phyloP scores from a whole-genome alignment of 2,113 vertebrate species.

The Procavia capensis region DNA sequence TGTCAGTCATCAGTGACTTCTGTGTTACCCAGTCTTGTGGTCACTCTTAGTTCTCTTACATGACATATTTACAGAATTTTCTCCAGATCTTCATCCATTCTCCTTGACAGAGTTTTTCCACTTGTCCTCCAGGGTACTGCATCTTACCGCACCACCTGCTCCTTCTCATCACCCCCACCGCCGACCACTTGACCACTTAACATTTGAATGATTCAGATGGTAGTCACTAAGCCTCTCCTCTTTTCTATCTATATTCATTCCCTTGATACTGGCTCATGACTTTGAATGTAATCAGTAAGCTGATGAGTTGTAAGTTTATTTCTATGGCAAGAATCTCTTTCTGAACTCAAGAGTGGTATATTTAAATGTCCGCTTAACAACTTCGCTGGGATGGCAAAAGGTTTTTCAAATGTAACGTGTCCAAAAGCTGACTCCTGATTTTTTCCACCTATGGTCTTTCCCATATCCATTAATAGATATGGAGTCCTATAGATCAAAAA shows the following conservation, averaged over 20 bases:
- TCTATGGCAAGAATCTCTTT: neutral
- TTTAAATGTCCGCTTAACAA: neutral
- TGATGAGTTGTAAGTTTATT: neutral
- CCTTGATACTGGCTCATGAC: neutral
- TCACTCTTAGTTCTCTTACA: neutral
- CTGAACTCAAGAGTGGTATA: neutral
- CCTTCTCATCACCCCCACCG: too few species aligned
- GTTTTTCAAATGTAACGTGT: neutral
- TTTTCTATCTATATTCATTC: neutral
- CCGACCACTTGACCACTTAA: neutral
- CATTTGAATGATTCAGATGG: neutral
- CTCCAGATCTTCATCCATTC: neutral
- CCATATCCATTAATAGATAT: neutral
- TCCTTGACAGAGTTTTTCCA: accelerated
- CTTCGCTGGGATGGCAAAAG: neutral
- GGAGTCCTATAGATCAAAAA: neutral
- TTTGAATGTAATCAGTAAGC: neutral
- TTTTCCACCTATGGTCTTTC: neutral
- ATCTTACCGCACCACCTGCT: neutral
- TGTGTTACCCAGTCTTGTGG: neutral
- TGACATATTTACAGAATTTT: neutral
- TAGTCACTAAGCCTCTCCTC: neutral
- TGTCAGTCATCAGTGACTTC: neutral
- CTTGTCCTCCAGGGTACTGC: neutral
- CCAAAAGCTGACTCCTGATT: neutral